phyloP scores from a whole-genome alignment of 2,113 vertebrate species.

The Procavia capensis region DNA sequence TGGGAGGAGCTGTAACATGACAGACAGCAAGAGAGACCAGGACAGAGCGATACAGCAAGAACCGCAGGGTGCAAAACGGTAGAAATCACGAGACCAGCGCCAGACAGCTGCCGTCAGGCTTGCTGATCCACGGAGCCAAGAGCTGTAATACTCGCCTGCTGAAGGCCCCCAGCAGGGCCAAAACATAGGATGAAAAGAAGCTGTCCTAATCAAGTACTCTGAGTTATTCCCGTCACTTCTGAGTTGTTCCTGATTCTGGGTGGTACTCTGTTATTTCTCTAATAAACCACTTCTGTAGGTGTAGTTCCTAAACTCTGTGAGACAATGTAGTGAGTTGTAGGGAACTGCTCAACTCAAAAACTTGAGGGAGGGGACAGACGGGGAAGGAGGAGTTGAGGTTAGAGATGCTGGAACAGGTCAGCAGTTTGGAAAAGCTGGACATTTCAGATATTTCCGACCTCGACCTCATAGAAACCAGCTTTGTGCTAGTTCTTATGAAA shows the following conservation, averaged over 20 bases:
- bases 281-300: not conserved
- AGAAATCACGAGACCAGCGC: not conserved
- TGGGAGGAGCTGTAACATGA: not conserved
- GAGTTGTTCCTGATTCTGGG: not conserved
- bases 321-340: no score
- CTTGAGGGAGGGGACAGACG: not conserved
- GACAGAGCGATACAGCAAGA: not conserved
- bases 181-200: not conserved
- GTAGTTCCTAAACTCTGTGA: no score
- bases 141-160: not conserved
- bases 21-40: not conserved
- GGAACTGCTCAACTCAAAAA: no score
- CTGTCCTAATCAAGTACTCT: not conserved
- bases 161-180: not conserved
- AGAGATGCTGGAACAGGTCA: no score
- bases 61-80: not conserved
- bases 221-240: no score
- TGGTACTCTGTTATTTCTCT: not conserved
- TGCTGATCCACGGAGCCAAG: not conserved
- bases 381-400: no score
- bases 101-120: not conserved
- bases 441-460: no score
- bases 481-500: no score
- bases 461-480: no score
- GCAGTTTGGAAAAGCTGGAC: no score